Evolutionary conservation across 2,797 vertebrate species (phyloP).

Genomic region (Eupleurogrammus muticus): DNA sequence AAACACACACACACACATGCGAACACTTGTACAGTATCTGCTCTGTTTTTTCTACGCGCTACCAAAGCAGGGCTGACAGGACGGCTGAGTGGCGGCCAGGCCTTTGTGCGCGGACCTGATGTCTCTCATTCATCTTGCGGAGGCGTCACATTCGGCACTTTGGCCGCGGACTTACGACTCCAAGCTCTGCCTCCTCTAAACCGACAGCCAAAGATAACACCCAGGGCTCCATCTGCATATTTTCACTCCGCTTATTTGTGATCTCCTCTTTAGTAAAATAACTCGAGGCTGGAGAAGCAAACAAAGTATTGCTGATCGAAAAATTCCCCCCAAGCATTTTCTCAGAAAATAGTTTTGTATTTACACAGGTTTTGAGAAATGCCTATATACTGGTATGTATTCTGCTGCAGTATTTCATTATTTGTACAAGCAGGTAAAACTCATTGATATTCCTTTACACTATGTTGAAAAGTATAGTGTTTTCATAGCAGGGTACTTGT

Average conservation of each 20-base stretch:
- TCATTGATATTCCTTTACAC: neutral
- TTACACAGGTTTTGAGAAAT: constrained; percentile 10
- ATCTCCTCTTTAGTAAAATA: constrained; percentile 9
- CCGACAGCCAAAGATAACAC: constrained; percentile 58
- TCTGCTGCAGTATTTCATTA: neutral
- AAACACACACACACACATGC: constrained; percentile 8
- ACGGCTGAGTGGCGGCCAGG: constrained; percentile 21
- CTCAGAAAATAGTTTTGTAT: constrained; percentile 32
- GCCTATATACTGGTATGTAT: neutral
- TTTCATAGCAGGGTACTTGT: constrained; percentile 2
- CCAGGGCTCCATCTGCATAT: constrained; percentile 20
- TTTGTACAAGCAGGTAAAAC: neutral
- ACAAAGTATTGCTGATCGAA: constrained; percentile 19
- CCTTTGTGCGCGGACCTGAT: constrained; percentile 3
- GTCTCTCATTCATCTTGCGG: constrained; percentile 31
- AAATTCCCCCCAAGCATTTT: constrained; percentile 28
- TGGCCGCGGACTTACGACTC: constrained; percentile 1
- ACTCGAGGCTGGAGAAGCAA: constrained; percentile 17
- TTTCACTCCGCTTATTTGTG: constrained; percentile 31
- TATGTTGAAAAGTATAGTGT: neutral
- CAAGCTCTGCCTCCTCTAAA: constrained; percentile 15
- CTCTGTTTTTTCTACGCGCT: constrained; percentile 18
- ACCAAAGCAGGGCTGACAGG: constrained; percentile 1
- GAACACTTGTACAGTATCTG: constrained; percentile 4
- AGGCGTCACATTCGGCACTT: constrained; percentile 25